Conservation (phyloP, 1,140 invertebrate species). For the Dendrolimus kikuchii region DNA sequence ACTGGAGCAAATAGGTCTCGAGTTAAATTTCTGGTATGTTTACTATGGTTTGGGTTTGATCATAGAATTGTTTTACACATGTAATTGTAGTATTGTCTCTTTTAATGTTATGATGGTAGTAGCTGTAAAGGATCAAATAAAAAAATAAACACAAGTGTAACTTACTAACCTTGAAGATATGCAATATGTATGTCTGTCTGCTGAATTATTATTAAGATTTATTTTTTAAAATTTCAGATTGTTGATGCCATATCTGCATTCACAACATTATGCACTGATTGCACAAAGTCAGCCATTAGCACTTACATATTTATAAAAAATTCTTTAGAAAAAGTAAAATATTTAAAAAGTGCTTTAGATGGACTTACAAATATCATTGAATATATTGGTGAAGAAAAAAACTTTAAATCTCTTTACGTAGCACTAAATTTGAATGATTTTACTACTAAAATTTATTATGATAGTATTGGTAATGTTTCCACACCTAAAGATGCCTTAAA, state of each 20-base stretch:
- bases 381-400: conserved; percentile 14
- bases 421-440: conserved; percentile 31
- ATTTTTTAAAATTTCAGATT: conserved; percentile 21
- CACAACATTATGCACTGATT: conserved; percentile 34
- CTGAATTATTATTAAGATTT: no score
- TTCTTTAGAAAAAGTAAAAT: conserved; percentile 25
- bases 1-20: no score
- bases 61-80: no score
- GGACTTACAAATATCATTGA: conserved; percentile 26
- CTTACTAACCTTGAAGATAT: no score
- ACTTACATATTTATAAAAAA: conserved; percentile 38
- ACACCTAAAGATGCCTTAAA: conserved; percentile 22
- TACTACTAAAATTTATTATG: conserved; percentile 33
- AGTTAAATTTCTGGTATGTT: no score
- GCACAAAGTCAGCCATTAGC: conserved; percentile 28
- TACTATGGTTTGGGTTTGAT: no score
- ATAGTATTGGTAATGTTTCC: conserved; percentile 15
- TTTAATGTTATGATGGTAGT: no score
- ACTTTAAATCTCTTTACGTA: conserved; percentile 34
- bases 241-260: conserved; percentile 25
- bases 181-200: no score
- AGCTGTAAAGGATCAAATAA: no score
- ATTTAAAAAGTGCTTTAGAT: conserved; percentile 23
- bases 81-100: no score
- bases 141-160: no score